Conservation (phyloP, 2,797 vertebrate species). For the Epinephelus malabaricus region DNA sequence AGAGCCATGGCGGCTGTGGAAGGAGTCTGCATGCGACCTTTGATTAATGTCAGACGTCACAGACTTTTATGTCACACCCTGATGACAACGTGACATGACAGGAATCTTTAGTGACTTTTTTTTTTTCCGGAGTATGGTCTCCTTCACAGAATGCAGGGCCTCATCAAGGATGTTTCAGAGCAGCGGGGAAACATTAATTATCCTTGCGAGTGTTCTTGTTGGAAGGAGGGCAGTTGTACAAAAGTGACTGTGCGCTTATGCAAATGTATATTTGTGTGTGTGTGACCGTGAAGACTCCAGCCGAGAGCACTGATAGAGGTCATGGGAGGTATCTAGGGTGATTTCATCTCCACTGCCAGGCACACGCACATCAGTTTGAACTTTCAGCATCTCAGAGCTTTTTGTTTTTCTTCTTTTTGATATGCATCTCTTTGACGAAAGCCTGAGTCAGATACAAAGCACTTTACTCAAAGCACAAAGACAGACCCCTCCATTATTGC, state of each 20-base stretch:
- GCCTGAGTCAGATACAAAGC: slow-evolving; percentile 28
- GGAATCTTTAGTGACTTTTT: slow-evolving; percentile 74
- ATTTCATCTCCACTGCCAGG: slow-evolving; percentile 23
- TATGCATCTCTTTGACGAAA: slow-evolving; percentile 33
- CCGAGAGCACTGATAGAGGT: slow-evolving; percentile 20
- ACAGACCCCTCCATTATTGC: slow-evolving; percentile 32
- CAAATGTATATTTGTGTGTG: slow-evolving; percentile 15
- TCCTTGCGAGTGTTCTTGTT: slow-evolving; percentile 54
- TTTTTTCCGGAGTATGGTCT: slow-evolving; percentile 36
- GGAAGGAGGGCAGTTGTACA: slow-evolving; percentile 37
- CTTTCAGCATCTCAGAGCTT: slow-evolving; percentile 19
- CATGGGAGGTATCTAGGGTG: neutral
- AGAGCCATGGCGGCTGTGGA: slow-evolving; percentile 60
- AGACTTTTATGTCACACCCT: slow-evolving; percentile 82
- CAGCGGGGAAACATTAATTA: slow-evolving; percentile 61
- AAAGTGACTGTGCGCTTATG: slow-evolving; percentile 7
- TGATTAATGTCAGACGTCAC: slow-evolving; percentile 87
- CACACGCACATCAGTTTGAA: slow-evolving; percentile 22
- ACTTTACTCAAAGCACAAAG: slow-evolving; percentile 51
- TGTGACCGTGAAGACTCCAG: slow-evolving; percentile 8
- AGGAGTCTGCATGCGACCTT: slow-evolving; percentile 87
- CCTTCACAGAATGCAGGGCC: slow-evolving; percentile 65
- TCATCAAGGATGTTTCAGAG: slow-evolving; percentile 73
- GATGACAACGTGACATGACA: slow-evolving; percentile 83
- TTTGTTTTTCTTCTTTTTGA: slow-evolving; percentile 33